Evolutionary conservation across 2,113 vertebrate species (phyloP), one percentile per base, ranked within the genome.

Genomic region (Mus spicilegus): DNA sequence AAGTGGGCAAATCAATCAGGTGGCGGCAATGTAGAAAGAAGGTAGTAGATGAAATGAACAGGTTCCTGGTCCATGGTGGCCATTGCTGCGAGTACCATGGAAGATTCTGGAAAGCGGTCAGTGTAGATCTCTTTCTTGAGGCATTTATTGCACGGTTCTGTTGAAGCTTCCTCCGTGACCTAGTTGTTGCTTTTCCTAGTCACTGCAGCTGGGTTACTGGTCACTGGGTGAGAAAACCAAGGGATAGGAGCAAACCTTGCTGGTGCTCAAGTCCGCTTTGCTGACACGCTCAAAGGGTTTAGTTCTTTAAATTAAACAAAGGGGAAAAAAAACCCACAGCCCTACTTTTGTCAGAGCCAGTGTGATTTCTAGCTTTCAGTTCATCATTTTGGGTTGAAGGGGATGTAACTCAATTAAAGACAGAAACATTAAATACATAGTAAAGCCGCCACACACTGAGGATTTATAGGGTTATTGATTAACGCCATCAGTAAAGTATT

Each of bases 401-500:
- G 95, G 1, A 0, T 95, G 88, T 98, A 98, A 98, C 96, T 98
- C 98, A 98, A 96, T 96, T 97, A 97, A 98, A 96, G 97, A 97
- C 97, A 98, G 98, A 90, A 98, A 97, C 97, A 96, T 97, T 96
- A 98, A 98, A 97, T 61, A 93, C 95, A 97, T 88, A 97, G 96
- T 98, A 98, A 98, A 98, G 94, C 94, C 94, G 96, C 97, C 97
- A 94, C 42, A 0, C 51, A 16, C 2, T 42, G 4, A 93, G 96
- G 95, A 98, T 98, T 98, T 98, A 98, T 95, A 95, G 96, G 75
- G 58, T 26, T 97, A 98, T 98, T 98, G 98, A 98, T 97, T 97
- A 97, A 96, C 24, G 56, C 94, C 96, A 97, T 97, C 98, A 89
- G 93, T 96, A 95, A 85, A 98, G 91, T 98, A 98, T 98, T 98